Evolutionary conservation across 2,888 invertebrate genomes (phyloP), one percentile per base, ranked within the genome.

Genomic region (Clanis bilineata): DNA sequence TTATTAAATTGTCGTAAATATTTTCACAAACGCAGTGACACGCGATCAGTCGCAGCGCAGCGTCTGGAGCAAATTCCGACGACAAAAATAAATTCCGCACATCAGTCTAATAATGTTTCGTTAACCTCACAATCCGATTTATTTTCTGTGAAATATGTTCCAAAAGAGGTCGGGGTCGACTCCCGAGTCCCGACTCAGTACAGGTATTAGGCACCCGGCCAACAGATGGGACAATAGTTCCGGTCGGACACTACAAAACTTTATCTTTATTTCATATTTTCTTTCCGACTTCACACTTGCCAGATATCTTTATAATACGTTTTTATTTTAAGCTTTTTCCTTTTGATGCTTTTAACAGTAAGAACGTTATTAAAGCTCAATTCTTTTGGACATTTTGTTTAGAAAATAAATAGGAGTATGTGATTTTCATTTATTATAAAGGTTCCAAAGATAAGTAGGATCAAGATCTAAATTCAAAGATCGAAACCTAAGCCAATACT

Each of bases 161-260:
- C 60, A 60, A 79, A 79, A 72, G 73, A 73, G 76, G 73, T 73
- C 76, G 76, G 69, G 80, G 79, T 76, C 76, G 72, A 66, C 63
- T 62, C 65, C 67, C 67, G 72, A 66, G 62, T 62, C 66, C 66
- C 68, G 63, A 67, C 73, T 67, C 67, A 67, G 66, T 62, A 59
- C 77, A 79, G 80, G 80, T 80, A 81, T 80, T 85, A 82, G 90
- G 90, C 90, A 79, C 65, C 61, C 63, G 64, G 88, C 90, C 90
- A 90, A 85, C 86, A 88, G 85, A 88, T 86, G 88, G 79, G 73
- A 77, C 78, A 79, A 80, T 78, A 74, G 76, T 79, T 77, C 73
- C 73, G 73, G 71, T 70, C 69, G 55, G 65, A 68, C 60, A 64
- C 65, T 63, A 62, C 62, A 59, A 55, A 57, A 61, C 56, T 60